These are phyloP conservation scores for Drosophila paulistorum DNA, from an alignment of 1,140 invertebrate species.

Conservation along the genomic window DNA sequence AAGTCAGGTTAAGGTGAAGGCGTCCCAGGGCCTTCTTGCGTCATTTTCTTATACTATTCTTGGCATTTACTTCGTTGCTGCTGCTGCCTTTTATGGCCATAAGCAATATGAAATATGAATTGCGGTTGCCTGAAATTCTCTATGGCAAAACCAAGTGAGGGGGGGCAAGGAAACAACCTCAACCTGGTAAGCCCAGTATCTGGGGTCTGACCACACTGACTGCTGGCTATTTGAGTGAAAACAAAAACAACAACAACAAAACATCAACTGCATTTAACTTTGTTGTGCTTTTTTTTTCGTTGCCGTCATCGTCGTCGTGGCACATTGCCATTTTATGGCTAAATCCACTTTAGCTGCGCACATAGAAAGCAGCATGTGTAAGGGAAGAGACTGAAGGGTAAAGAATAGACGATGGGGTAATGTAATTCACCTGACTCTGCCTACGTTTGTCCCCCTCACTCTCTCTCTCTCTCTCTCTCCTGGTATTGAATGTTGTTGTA, in stretches of 20 bases:
- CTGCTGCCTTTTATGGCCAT: conserved; percentile 63
- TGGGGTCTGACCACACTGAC: conserved; percentile 7
- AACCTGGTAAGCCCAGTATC: background rate
- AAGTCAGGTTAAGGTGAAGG: conserved; percentile 48
- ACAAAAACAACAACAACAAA: conserved; percentile 64
- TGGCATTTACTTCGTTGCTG: conserved; percentile 45
- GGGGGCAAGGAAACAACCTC: background rate
- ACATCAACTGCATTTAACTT: conserved; percentile 78
- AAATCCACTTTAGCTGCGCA: conserved; percentile 72
- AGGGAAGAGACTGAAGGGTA: conserved; percentile 27
- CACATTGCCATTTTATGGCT: conserved; percentile 78
- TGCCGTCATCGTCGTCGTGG: conserved; percentile 44
- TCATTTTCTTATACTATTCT: conserved; percentile 70
- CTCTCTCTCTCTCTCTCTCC: conserved; percentile 10
- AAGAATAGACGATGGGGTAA: conserved; percentile 10
- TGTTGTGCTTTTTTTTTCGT: conserved; percentile 66
- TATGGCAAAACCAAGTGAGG: conserved; percentile 27
- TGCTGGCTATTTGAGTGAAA: conserved; percentile 54
- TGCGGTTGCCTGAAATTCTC: conserved; percentile 75
- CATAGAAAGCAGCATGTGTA: conserved; percentile 15
- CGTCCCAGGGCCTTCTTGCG: conserved; percentile 50
- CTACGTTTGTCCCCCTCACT: conserved; percentile 20
- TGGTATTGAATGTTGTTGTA: conserved; percentile 79
- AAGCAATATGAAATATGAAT: conserved; percentile 79
- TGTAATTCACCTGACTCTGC: conserved; percentile 27